These are phyloP conservation scores for Campylomormyrus numenius DNA, from an alignment of 2,113 vertebrate species.

Conservation along the genomic window DNA sequence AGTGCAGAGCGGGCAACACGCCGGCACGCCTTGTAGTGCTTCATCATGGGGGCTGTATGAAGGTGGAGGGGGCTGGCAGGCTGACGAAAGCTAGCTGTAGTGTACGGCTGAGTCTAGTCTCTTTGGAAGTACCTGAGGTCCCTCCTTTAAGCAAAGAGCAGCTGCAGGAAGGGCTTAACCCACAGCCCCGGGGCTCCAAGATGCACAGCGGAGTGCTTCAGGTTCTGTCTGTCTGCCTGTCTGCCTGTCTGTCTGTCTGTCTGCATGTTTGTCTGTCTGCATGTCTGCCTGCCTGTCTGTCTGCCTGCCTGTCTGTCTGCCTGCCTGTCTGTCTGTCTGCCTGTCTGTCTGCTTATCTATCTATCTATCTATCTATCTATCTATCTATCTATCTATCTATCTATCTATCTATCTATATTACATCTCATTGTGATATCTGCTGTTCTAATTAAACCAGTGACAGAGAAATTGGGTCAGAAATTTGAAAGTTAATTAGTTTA, in stretches of 20 bases:
- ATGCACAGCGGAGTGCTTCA: not conserved
- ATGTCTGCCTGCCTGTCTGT: too few species aligned
- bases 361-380: not conserved
- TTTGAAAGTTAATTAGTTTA: constrained; percentile 3
- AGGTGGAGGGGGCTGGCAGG: not conserved
- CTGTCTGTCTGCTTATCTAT: not conserved
- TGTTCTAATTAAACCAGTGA: not conserved
- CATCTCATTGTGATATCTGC: not conserved
- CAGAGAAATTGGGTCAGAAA: not conserved
- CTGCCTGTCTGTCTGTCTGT: not conserved
- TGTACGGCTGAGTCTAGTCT: not conserved
- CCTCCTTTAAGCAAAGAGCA: not conserved
- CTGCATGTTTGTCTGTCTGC: not conserved
- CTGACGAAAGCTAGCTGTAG: not conserved
- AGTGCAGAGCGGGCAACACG: not conserved
- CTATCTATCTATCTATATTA: not conserved
- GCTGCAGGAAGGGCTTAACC: not conserved
- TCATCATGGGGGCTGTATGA: not conserved
- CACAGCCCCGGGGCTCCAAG: not conserved
- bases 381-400: not conserved
- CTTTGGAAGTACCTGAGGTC: not conserved
- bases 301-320: not conserved
- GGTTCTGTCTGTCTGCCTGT: too few species aligned
- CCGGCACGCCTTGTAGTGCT: not conserved
- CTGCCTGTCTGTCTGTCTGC: too few species aligned